Percentiles rank a stretch among this genome's conserved stretches.
Conservation (phyloP, 2,888 invertebrate species). For the Nomada ruficornis region DNA sequence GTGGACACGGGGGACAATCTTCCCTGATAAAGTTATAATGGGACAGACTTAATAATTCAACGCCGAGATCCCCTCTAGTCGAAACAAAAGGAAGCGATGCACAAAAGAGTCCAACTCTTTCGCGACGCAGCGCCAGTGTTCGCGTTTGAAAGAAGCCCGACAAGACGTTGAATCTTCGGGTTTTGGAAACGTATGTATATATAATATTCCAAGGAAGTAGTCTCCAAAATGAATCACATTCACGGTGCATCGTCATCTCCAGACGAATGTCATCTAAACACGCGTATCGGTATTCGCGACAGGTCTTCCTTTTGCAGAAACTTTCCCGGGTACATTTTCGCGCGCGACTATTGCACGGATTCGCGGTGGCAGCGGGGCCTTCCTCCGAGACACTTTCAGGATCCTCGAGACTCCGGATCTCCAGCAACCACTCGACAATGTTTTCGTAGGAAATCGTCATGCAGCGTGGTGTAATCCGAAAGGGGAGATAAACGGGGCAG, state of each 20-base stretch:
- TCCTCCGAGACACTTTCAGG: constrained; percentile 31
- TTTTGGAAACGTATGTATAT: too few relatives aligned
- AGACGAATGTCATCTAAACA: not conserved
- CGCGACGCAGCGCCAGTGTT: not conserved
- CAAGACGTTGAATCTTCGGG: not conserved
- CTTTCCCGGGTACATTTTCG: not conserved
- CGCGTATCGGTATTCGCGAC: too few relatives aligned
- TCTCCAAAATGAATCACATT: not conserved
- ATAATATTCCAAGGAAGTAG: not conserved
- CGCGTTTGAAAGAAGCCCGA: too few relatives aligned
- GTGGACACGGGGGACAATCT: not conserved
- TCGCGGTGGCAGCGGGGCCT: not conserved
- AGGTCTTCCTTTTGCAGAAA: too few relatives aligned
- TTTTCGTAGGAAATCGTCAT: constrained; percentile 70
- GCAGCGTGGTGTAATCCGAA: constrained; percentile 57
- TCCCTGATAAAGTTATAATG: constrained; percentile 8
- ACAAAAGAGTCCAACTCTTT: constrained; percentile 6
- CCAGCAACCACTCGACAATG: constrained; percentile 65
- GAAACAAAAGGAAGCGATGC: constrained; percentile 4
- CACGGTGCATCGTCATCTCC: not conserved
- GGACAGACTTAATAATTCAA: constrained; percentile 25
- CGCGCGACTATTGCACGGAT: constrained; percentile 16
- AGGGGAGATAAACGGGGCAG: not conserved
- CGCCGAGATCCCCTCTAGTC: not conserved
- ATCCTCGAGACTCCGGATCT: constrained; percentile 42